Evolutionary conservation across 2,113 vertebrate genomes (phyloP).

Genomic region (Nestor notabilis): DNA sequence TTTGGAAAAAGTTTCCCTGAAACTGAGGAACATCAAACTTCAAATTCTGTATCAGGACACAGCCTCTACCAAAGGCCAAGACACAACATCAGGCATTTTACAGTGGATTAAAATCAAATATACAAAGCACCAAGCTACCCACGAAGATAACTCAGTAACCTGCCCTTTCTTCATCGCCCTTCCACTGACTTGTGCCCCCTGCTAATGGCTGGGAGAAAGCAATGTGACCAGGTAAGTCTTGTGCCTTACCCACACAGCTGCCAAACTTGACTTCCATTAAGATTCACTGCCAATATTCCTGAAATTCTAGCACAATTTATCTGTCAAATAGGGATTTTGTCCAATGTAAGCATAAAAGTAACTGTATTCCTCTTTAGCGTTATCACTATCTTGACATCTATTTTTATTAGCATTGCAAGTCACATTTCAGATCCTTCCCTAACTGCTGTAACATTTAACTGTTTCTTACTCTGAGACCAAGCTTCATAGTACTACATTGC

Average conservation of each 20-base stretch:
- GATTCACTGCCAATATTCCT: conserved; percentile 15
- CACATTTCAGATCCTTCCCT: not conserved
- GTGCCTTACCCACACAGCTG: not conserved
- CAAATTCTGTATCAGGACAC: not conserved
- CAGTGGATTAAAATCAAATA: not conserved
- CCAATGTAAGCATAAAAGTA: conserved; percentile 40
- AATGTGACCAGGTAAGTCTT: not conserved
- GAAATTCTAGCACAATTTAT: conserved; percentile 55
- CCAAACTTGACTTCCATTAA: not conserved
- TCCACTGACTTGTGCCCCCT: not conserved
- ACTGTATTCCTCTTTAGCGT: conserved; percentile 28
- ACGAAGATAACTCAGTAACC: not conserved
- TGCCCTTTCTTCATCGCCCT: not conserved
- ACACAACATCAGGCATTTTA: not conserved
- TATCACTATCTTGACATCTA: conserved; percentile 47
- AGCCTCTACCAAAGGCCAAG: not conserved
- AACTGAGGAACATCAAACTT: not conserved
- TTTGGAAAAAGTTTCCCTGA: not conserved
- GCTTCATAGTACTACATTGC: not conserved
- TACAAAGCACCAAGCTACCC: not conserved
- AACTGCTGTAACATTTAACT: conserved; percentile 34
- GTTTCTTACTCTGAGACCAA: conserved; percentile 10
- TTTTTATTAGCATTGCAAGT: conserved; percentile 34
- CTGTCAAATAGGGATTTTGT: conserved; percentile 49
- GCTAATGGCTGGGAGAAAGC: not conserved